Evolutionary conservation across 2,113 vertebrate species (phyloP), one percentile per base, ranked within the genome.

Genomic region (Hirundichthys speculiger): DNA sequence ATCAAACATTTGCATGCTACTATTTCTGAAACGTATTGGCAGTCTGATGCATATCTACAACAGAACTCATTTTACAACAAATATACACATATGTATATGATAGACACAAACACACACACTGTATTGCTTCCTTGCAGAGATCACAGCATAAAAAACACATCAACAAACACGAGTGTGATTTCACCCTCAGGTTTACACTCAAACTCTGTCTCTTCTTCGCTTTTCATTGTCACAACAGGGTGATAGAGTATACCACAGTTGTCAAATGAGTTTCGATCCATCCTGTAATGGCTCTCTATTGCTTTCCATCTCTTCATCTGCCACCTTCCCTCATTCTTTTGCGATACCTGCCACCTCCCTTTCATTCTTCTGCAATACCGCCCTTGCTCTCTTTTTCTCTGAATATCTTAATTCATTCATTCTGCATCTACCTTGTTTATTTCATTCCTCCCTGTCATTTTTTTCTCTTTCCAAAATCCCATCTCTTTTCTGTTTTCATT

Each of bases 201-300:
- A 49, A 14, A 43, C 0, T 50, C 7, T 24, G n/a, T n/a, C 57
- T 30, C 43, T 55, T 39, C 13, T 48, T 71, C 69, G 48, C 57
- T 64, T 48, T 9, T 58, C 69, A 49, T 59, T 72, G 66, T 69
- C 79, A 72, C 41, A 59, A 52, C 75, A 67, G 60, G 46, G 25
- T 68, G 60, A 65, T 68, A 56, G 56, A 69, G 57, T 58, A 76
- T 76, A 75, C 65, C 69, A 60, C 46, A 47, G 48, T 67, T 82
- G 80, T 83, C 75, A 84, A 71, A 84, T 79, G 78, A 82, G 60
- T 80, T 84, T 79, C 53, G 70, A 85, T 77, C 79, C 64, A 21
- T 30, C 49, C 0, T 78, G 70, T 83, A 71, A 73, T 85, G 77
- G 81, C 75, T 83, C 80, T 86, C 64, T 77, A 50, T 22, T 0